Percentiles rank a stretch among this genome's conserved stretches.
These are phyloP conservation scores for Tolypeutes matacus DNA, from an alignment of 2,797 vertebrate species.

Conservation along the genomic window DNA sequence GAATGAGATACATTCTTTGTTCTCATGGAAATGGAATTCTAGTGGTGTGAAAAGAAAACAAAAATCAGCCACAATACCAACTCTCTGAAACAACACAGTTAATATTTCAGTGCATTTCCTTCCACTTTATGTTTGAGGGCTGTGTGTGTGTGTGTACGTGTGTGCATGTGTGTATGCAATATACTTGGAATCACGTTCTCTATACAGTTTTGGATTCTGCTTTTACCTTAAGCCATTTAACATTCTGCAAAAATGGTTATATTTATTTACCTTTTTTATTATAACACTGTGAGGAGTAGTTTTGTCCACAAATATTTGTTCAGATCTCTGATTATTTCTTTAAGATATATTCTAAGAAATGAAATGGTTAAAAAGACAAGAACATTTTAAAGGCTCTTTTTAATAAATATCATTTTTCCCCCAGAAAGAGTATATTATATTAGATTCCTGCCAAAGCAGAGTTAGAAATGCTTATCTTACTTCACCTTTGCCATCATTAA, in stretches of 20 bases:
- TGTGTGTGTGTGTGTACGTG: too few relatives aligned
- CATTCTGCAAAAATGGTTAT: background rate
- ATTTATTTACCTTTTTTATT: conserved; percentile 49
- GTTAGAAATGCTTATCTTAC: conserved; percentile 32
- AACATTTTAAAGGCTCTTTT: background rate
- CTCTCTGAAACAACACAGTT: background rate
- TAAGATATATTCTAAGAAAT: conserved; percentile 33
- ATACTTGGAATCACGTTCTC: background rate
- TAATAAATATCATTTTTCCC: background rate
- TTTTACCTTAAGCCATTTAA: conserved; percentile 42
- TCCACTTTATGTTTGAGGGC: background rate
- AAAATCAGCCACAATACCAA: background rate
- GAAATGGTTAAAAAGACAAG: conserved; percentile 10
- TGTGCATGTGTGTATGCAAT: too few relatives aligned
- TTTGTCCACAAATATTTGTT: conserved; percentile 6
- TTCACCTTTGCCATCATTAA: conserved; percentile 34
- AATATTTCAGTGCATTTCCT: conserved; percentile 23
- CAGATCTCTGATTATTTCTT: conserved; percentile 9
- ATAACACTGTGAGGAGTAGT: background rate
- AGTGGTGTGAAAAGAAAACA: conserved; percentile 2
- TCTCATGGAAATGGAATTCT: background rate
- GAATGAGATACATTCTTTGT: background rate
- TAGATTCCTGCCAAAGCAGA: background rate
- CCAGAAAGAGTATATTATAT: background rate
- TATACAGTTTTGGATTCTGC: background rate